Percentiles rank a stretch among this genome's conserved stretches.
These are phyloP conservation scores for Diarsia dahlii DNA, from an alignment of 2,888 invertebrate genomes.

Conservation along the genomic window DNA sequence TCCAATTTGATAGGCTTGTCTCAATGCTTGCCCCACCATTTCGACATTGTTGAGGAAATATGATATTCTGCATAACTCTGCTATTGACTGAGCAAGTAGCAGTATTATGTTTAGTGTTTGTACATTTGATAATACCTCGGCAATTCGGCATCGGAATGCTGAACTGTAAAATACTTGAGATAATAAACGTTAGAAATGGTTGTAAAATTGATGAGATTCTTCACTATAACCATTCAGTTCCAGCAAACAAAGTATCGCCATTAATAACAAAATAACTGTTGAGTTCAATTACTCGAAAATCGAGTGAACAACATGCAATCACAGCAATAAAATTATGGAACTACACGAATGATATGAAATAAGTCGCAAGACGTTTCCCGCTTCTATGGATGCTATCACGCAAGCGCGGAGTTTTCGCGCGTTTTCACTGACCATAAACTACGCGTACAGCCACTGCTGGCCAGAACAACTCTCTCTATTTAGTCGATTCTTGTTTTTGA, in stretches of 20 bases:
- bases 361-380: conserved; percentile 35
- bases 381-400: conserved; percentile 59
- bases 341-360: conserved; percentile 30
- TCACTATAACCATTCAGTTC: not conserved
- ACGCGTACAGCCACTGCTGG: conserved; percentile 45
- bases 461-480: conserved; percentile 67
- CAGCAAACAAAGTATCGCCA: not conserved
- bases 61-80: conserved; percentile 25
- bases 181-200: not conserved
- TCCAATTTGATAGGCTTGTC: conserved; percentile 29
- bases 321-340: conserved; percentile 20
- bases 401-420: conserved; percentile 70
- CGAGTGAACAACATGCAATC: conserved; percentile 27
- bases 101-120: not conserved
- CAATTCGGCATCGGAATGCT: not conserved
- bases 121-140: not conserved
- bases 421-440: conserved; percentile 76
- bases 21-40: conserved; percentile 3
- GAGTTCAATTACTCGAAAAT: conserved; percentile 18
- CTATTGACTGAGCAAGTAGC: conserved; percentile 7
- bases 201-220: not conserved
- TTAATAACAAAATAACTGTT: not conserved
- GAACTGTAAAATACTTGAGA: not conserved
- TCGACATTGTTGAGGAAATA: conserved; percentile 30
- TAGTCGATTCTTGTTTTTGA: conserved; percentile 58